Percentiles rank a stretch among this genome's conserved stretches.
These are phyloP conservation scores for Delichon dasypus DNA, from an alignment of 2,797 vertebrate genomes.

Conservation along the genomic window DNA sequence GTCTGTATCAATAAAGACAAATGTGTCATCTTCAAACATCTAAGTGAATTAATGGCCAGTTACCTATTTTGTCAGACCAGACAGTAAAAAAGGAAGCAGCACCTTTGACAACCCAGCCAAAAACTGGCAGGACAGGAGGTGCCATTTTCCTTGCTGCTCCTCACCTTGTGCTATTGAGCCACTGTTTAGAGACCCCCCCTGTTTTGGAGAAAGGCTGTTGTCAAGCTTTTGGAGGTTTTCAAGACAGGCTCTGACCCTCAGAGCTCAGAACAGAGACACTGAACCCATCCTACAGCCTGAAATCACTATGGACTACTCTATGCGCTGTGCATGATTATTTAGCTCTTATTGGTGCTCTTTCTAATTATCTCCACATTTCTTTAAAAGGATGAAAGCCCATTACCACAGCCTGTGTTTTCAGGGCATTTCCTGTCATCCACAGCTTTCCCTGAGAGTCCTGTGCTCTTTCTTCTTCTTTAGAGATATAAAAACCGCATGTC, in stretches of 20 bases:
- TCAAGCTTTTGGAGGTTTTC: neutral
- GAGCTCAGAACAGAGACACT: neutral
- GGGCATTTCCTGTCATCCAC: neutral
- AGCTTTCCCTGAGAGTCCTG: neutral
- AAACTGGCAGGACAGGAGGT: neutral
- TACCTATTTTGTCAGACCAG: neutral
- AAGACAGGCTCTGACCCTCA: neutral
- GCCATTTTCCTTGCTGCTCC: neutral
- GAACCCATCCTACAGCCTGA: neutral
- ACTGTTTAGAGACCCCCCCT: neutral
- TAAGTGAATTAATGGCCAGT: neutral
- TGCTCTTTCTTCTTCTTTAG: neutral
- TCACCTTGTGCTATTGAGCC: fast-evolving
- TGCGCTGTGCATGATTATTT: neutral
- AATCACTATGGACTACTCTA: neutral
- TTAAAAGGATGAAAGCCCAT: neutral
- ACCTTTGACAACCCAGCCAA: neutral
- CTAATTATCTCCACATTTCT: neutral
- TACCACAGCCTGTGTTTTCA: neutral
- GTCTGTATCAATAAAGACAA: neutral
- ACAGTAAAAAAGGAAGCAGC: neutral
- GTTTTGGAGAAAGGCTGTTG: neutral
- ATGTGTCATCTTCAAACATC: neutral
- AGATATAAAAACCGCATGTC: neutral
- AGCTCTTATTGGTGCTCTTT: neutral